Evolutionary conservation across 2,113 vertebrate species (phyloP).

Genomic region (Malurus elegans): DNA sequence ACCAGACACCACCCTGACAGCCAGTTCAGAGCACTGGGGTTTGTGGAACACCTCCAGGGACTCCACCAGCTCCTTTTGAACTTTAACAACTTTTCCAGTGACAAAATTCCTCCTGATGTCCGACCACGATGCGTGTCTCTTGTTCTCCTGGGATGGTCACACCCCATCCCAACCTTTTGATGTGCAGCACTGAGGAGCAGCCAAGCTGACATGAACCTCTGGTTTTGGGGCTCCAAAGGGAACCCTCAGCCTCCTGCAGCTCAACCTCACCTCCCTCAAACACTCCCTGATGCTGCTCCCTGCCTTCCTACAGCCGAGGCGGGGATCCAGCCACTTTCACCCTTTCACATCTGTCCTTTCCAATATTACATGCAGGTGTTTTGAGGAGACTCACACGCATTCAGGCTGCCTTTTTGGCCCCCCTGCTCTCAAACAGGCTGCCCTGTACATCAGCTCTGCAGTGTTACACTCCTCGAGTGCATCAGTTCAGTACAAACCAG

Average conservation of each 20-base stretch:
- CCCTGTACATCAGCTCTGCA: not conserved
- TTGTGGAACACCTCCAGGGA: not conserved
- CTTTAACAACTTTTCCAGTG: not conserved
- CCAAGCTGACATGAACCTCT: not conserved
- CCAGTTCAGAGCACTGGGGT: not conserved
- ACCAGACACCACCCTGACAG: not conserved
- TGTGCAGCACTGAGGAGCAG: not conserved
- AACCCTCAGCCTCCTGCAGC: not conserved
- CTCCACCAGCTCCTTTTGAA: not conserved
- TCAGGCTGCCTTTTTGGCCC: not conserved
- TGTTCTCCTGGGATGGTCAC: fast-evolving
- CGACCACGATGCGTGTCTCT: fast-evolving
- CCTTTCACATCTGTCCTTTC: not conserved
- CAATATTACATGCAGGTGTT: not conserved
- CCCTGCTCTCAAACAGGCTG: not conserved
- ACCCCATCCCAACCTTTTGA: not conserved
- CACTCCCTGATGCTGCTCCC: not conserved
- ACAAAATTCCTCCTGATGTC: not conserved
- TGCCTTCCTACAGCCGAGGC: not conserved
- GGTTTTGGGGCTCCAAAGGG: not conserved
- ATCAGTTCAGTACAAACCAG: not conserved
- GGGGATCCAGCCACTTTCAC: not conserved
- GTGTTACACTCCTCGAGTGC: fast-evolving
- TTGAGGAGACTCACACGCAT: not conserved
- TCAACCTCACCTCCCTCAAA: not conserved